phyloP scores from a whole-genome alignment of 37 sponge, comb jelly and placozoan species.

The Tethya wilhelma region DNA sequence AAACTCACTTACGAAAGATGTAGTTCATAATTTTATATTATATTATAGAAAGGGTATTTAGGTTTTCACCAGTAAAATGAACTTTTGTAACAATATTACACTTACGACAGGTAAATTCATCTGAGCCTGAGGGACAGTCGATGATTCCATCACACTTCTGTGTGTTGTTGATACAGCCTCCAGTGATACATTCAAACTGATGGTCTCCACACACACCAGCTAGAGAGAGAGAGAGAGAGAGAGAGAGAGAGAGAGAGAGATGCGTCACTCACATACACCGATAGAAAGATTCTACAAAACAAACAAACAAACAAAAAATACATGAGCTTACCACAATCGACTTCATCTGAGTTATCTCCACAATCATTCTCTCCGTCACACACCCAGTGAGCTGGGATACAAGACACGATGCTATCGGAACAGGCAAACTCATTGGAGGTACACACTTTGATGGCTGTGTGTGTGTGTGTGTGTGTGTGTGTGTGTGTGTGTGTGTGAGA shows the following conservation, averaged over 20 bases:
- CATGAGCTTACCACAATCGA: constrained; percentile 28
- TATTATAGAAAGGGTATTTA: too few relatives aligned
- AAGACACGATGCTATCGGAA: not conserved
- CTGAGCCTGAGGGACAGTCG: constrained; percentile 57
- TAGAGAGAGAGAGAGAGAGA: too few relatives aligned
- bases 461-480: not conserved
- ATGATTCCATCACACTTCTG: constrained; percentile 46
- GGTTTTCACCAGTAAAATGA: too few relatives aligned
- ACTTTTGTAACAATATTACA: too few relatives aligned
- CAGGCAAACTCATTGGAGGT: constrained; percentile 1
- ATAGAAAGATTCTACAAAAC: too few relatives aligned
- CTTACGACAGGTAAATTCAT: constrained; percentile 72
- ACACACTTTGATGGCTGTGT: too few relatives aligned
- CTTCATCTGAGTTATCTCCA: constrained; percentile 61
- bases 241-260: too few relatives aligned
- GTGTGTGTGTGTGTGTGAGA: not conserved
- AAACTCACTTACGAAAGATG: too few relatives aligned
- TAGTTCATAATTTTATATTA: too few relatives aligned
- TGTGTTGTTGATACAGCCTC: constrained; percentile 18
- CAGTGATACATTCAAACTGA: constrained; percentile 52
- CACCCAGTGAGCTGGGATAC: constrained; percentile 16
- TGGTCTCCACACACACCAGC: constrained; percentile 11
- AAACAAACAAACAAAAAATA: too few relatives aligned
- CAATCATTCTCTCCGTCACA: constrained; percentile 72
- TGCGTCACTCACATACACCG: too few relatives aligned